phyloP scores from a whole-genome alignment of 2,113 vertebrate species.

The Ailurus styani region DNA sequence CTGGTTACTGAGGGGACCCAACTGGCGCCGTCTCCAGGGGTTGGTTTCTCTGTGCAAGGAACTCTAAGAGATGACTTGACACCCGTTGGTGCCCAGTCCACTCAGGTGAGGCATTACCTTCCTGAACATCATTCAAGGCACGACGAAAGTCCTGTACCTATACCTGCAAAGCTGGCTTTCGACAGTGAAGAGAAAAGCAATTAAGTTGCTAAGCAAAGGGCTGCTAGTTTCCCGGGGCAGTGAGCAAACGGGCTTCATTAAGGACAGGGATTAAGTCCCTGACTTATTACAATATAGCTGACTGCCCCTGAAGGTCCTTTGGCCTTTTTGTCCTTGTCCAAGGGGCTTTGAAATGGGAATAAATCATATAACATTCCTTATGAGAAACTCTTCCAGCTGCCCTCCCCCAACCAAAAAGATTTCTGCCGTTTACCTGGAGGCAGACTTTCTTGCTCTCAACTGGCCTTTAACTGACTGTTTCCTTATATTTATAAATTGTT shows the following conservation, averaged over 20 bases:
- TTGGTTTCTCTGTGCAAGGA: not conserved
- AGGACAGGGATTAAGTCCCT: not conserved
- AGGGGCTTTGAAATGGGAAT: not conserved
- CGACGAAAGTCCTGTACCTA: not conserved
- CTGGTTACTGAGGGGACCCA: conserved; percentile 10
- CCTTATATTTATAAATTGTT: not conserved
- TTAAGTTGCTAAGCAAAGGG: not conserved
- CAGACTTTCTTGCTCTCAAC: not conserved
- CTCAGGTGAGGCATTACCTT: not conserved
- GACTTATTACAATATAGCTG: not conserved
- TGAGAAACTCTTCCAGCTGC: not conserved
- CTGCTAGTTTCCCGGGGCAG: not conserved
- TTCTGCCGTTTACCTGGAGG: not conserved
- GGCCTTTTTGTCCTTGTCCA: not conserved
- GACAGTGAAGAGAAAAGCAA: not conserved
- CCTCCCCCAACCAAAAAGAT: not conserved
- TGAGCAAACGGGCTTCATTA: conserved; percentile 32
- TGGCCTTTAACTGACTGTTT: not conserved
- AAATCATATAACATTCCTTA: conserved; percentile 45
- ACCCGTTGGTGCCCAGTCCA: not conserved
- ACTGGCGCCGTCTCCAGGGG: not conserved
- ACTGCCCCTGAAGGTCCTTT: not conserved
- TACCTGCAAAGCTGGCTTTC: not conserved
- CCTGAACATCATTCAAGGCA: not conserved
- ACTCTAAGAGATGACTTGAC: not conserved